Evolutionary conservation across 2,797 vertebrate species (phyloP).

Genomic region (Catharus ustulatus): DNA sequence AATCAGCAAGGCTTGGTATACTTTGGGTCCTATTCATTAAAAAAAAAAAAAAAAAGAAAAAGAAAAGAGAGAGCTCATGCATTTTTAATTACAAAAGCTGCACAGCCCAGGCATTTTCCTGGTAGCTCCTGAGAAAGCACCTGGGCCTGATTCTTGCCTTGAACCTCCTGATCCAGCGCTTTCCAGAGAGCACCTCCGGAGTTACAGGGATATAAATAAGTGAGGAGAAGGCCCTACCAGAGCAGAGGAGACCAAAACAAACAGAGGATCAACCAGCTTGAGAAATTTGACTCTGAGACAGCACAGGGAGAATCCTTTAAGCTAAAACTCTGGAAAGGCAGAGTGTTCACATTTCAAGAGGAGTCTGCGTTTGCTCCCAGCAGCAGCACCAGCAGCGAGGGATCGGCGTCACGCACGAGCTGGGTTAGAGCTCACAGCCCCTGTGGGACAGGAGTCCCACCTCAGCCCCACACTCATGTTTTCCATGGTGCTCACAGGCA

Average conservation of each 20-base stretch:
- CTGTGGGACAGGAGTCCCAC: background rate
- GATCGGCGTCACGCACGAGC: background rate
- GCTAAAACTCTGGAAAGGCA: background rate
- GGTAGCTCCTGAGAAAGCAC: slow-evolving; percentile 10
- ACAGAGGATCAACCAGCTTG: background rate
- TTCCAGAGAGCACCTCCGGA: background rate
- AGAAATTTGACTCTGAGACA: slow-evolving; percentile 18
- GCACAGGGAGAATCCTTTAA: background rate
- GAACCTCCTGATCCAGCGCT: background rate
- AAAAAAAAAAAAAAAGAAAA: background rate
- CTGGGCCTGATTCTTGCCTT: slow-evolving; percentile 40
- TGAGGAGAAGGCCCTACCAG: background rate
- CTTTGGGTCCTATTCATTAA: slow-evolving; percentile 49
- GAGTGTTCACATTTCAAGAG: background rate
- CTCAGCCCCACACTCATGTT: background rate
- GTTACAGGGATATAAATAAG: slow-evolving; percentile 27
- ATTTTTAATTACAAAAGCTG: slow-evolving; percentile 70
- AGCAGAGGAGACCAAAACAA: slow-evolving; percentile 35
- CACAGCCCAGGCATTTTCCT: slow-evolving; percentile 32
- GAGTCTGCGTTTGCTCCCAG: background rate
- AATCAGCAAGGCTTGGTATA: slow-evolving; percentile 25
- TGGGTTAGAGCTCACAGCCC: background rate
- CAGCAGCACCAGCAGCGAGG: background rate
- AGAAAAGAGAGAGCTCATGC: slow-evolving; percentile 36
- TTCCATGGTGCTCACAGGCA: background rate